These are phyloP conservation scores for Eumaeus atala DNA, from an alignment of 1,140 invertebrate species.

Conservation along the genomic window DNA sequence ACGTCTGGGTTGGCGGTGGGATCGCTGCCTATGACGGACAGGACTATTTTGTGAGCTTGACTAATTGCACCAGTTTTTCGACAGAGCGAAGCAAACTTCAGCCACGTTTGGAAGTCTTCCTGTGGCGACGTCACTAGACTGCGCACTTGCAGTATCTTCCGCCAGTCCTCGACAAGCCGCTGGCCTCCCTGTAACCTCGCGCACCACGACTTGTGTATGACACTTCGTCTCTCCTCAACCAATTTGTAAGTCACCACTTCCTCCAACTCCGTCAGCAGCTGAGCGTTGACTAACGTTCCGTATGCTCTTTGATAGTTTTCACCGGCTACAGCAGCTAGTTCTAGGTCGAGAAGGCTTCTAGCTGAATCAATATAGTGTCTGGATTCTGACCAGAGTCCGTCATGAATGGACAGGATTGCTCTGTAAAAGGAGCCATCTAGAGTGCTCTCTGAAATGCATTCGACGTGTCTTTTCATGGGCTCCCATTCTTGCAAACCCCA, in stretches of 20 bases:
- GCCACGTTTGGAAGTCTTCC: slow-evolving; percentile 96
- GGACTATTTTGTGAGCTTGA: slow-evolving; percentile 93
- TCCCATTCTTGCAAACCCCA: slow-evolving; percentile 97
- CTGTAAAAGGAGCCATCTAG: slow-evolving; percentile 97
- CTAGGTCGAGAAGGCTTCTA: slow-evolving; percentile 94
- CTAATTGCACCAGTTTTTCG: slow-evolving; percentile 91
- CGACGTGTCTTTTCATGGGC: slow-evolving; percentile 91
- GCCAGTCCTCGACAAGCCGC: slow-evolving; percentile 97
- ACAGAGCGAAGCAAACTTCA: slow-evolving; percentile 98
- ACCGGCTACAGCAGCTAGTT: slow-evolving; percentile 96
- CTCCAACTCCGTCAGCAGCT: slow-evolving; percentile 96
- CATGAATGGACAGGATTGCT: slow-evolving; percentile 94
- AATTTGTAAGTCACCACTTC: slow-evolving; percentile 98
- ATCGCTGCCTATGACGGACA: slow-evolving; percentile 89
- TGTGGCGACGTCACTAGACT: slow-evolving; percentile 93
- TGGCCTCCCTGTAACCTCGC: slow-evolving; percentile 95
- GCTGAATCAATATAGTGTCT: slow-evolving; percentile 91
- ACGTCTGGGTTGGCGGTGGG: slow-evolving; percentile 80
- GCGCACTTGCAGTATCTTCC: slow-evolving; percentile 94
- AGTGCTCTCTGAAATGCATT: slow-evolving; percentile 87
- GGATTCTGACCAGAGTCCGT: slow-evolving; percentile 85
- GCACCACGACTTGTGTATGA: slow-evolving; percentile 96
- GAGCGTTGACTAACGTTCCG: slow-evolving; percentile 96
- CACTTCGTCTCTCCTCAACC: slow-evolving; percentile 88
- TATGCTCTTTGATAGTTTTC: slow-evolving; percentile 99